Base-by-base conservation (phyloP, 1,140 invertebrate genomes). In the Laupala kohalensis region DNA sequence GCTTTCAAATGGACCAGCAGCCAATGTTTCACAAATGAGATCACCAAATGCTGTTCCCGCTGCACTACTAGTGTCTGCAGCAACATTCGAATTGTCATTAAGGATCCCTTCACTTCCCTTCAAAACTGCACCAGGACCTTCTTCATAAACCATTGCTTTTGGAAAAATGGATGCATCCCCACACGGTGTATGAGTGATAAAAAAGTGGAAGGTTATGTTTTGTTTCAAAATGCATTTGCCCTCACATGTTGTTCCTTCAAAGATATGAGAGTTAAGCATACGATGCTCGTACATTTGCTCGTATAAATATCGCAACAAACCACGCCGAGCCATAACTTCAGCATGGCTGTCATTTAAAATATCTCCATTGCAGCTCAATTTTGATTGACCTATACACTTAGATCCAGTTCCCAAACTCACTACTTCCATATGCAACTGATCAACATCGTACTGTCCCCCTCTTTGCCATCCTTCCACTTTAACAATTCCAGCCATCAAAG, bases 81-180 rank as follows among this genome's bases (percentile, higher is more conserved):
- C 9, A 19, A 53, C 37, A 53, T 53, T 53, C 19, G 37, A 53
- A 53, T 53, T 53, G 9, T 53, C 37, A 53, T 53, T 53, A 13
- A 19, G 9, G 19, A 53, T 19, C 9, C 9, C 9, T 53, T 53
- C 37, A 53, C 37, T 53, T 53, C 37, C 37, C 19, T 53, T 53
- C 37, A 71, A 66, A 37, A 63, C 65, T 13, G 4, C 13, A 71
- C 26, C 30, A n/a, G 29, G 15, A 2, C 37, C 65, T 25, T 67
- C 25, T 6, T 28, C 63, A 53, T 19, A 19, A 4, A 65, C 26
- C 15, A 12, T 27, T 25, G 25, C 73, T 80, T 87, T 89, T 12
- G 85, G 83, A 80, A 94, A 88, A 76, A 97, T 96, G n/a, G 92
- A 90, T 25, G 94, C 95, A 87, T 98, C 96, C 0, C 96, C 96